These are phyloP conservation scores for Australoheros scitulus DNA, from an alignment of 2,113 vertebrate genomes.

Conservation along the genomic window DNA sequence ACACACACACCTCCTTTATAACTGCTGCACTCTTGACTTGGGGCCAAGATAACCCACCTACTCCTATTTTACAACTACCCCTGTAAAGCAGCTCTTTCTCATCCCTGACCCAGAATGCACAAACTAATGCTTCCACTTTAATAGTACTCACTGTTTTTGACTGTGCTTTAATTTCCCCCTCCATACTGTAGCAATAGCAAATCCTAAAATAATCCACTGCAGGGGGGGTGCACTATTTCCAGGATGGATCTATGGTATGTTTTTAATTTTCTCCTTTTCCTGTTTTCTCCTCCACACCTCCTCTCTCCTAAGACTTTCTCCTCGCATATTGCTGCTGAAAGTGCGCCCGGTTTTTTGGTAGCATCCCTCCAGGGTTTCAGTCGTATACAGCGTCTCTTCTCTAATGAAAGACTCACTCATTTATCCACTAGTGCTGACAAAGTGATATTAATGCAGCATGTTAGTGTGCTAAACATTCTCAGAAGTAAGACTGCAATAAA, in stretches of 20 bases:
- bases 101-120: conserved; percentile 37
- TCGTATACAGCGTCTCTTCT: conserved; percentile 7
- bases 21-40: conserved; percentile 4
- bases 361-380: conserved; percentile 4
- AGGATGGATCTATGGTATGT: conserved; percentile 53
- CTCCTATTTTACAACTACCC: neutral
- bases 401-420: conserved; percentile 13
- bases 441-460: neutral
- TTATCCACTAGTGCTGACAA: conserved; percentile 26
- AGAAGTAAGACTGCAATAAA: neutral
- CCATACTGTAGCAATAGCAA: conserved; percentile 24
- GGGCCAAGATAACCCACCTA: conserved; percentile 18
- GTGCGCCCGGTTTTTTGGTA: neutral
- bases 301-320: conserved; percentile 6
- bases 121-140: conserved; percentile 12
- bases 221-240: conserved; percentile 45
- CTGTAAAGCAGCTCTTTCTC: conserved; percentile 5
- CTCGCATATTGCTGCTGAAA: conserved; percentile 28
- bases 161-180: conserved; percentile 53
- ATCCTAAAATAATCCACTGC: conserved; percentile 46
- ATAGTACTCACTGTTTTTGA: conserved; percentile 54
- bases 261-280: conserved; percentile 69
- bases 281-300: conserved; percentile 24
- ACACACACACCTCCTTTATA: conserved; percentile 31
- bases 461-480: neutral